Evolutionary conservation across 2,888 invertebrate species (phyloP), one percentile per base, ranked within the genome.

Genomic region (Pediacus dermestoides): DNA sequence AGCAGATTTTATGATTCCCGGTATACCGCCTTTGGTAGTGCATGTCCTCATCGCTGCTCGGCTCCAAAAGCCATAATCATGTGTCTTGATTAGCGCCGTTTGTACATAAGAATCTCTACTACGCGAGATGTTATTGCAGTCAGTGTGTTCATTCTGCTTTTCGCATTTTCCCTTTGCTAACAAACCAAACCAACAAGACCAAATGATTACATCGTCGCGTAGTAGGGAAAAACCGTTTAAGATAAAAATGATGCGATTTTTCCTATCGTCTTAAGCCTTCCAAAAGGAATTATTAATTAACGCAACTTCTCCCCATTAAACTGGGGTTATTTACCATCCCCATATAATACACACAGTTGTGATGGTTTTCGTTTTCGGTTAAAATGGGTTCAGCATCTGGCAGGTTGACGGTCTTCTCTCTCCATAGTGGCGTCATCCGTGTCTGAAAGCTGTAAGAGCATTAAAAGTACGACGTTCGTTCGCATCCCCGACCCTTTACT

Each of bases 51-150:
- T 55, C 53, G 52, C 55, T 57, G 48, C n/a, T n/a, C 47, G 57
- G 60, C 56, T 56, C 50, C 56, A 57, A n/a, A 53, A 55, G 58
- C 66, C 63, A 68, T 69, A 69, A 69, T 68, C 68, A 64, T 69
- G 67, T 65, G 68, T 69, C 69, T 69, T 69, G 69, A 69, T 69
- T 69, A 69, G 67, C 66, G 60, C 65, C 67, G 63, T 67, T 68
- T 67, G 67, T 67, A 63, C 62, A 64, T 64, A 66, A 9, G 10
- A 66, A 66, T 64, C 63, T 63, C 57, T 58, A 58, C 16, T 4
- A n/a, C 28, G 28, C 28, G n/a, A 3, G 23, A 23, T 23, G 23
- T 23, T 23, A 23, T 18, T 18, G 18, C 18, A 18, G 18, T 18
- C n/a, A n/a, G n/a, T n/a, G n/a, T n/a, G n/a, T n/a, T n/a, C n/a